Base-by-base conservation (phyloP, 2,888 invertebrate genomes). In the Anoplius nigerrimus region DNA sequence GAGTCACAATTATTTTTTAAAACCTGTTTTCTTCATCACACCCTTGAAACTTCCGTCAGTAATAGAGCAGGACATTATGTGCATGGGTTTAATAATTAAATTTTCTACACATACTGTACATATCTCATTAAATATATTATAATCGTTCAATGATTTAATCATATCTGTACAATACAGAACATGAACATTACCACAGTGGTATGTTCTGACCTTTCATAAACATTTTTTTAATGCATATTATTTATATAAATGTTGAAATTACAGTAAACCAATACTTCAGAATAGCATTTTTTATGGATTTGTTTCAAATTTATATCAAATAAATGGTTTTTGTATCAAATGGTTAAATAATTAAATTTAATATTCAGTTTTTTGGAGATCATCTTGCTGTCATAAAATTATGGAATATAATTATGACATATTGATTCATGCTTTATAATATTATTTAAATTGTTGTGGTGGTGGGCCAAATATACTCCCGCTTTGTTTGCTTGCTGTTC, bases 401-500 rank as follows among this genome's bases (percentile, higher is more conserved):
- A 27, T 6, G 27, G n/a, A n/a, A n/a, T n/a, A n/a, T n/a, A n/a
- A 34, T 34, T 3, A 34, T 11, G 4, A 34, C 11, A 11, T 34
- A 34, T 34, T 34, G 1, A 34, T 34, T 34, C 34, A 34, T 34
- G 11, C 6, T 34, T 34, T 34, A 34, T 1, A 48, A 48, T 13
- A 4, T 91, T 91, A 96, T 90, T 95, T 96, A 85, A 96, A 95
- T 87, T 95, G 95, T 64, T 95, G 93, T 4, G 95, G 94, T 56
- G 95, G 92, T 24, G 95, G 93, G 22, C 94, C 95, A 90, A 97
- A 97, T 62, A 97, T 90, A 70, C 95, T 94, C 57, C 95, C 95
- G 63, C 96, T 95, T 89, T 99, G 99, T 89, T 98, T 98, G 72
- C 95, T 97, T 58, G 98, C 98, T 24, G 98, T 97, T 84, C 99